Base-by-base conservation (phyloP, 92 coral and sea anemone genomes). In the Zoanthus gigantus region DNA sequence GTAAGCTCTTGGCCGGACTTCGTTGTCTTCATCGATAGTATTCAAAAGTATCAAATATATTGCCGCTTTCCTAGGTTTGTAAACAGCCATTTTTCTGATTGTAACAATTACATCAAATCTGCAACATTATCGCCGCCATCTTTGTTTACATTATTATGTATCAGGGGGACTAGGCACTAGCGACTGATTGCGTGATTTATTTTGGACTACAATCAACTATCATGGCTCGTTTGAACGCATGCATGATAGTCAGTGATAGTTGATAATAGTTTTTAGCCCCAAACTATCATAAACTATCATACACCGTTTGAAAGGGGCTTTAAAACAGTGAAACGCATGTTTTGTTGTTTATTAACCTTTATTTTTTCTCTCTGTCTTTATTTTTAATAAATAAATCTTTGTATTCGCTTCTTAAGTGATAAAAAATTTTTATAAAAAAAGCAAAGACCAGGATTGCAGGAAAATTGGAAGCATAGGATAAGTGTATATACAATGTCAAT, bases 11-110 rank as follows among this genome's bases (percentile, higher is more conserved):
- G 76, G 52, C n/a, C 53, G 76, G 76, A 72, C 76, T 34, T 72
- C 76, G 76, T 72, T 72, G 76, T 72, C n/a, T 72, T 72, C 52
- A 16, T 72, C 76, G 50, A 72, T 72, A 72, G n/a, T 34, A 72
- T 34, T 72, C 76, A 72, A 72, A 72, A 72, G 52, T 72, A 72
- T 72, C n/a, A 72, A 72, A 72, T n/a, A 72, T 72, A 72, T 72
- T 72, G 76, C 76, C 76, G 76, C 76, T 72, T 72, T 72, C 76
- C 53, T 72, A 72, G 53, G 76, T 72, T 14, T 47, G 32, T 37
- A 37, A 72, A 72, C 50, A 72, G 76, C 76, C 76, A 72, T 72
- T 45, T 72, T 72, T 72, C 76, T 72, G 76, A 72, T 72, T 14
- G 76, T 72, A 37, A 72, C 76, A n/a, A 72, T 32, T 31, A 12